Conservation (phyloP, 2,888 invertebrate genomes). For the Trachelus iudaicus region DNA sequence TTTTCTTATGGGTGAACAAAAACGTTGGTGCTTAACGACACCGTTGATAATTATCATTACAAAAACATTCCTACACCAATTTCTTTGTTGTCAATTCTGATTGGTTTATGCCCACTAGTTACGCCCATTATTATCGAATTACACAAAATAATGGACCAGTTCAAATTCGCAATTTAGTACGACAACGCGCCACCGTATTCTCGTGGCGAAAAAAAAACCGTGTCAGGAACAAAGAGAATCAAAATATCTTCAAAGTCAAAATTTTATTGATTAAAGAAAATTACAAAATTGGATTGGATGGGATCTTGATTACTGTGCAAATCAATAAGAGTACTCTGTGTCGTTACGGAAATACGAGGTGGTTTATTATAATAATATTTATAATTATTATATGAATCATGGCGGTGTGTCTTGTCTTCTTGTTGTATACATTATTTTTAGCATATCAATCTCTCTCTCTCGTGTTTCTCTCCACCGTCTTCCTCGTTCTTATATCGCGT, state of each 20-base stretch:
- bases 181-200: background rate
- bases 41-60: background rate
- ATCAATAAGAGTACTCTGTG: background rate
- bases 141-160: background rate
- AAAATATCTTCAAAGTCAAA: background rate
- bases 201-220: background rate
- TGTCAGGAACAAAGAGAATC: background rate
- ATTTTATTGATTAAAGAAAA: background rate
- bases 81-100: background rate
- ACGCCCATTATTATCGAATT: background rate
- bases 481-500: constrained; percentile 14
- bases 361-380: constrained; percentile 65
- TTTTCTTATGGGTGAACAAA: background rate
- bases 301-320: background rate
- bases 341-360: constrained; percentile 64
- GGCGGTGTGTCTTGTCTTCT: constrained; percentile 42
- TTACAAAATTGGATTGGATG: background rate
- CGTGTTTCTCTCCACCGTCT: constrained; percentile 18
- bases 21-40: background rate
- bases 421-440: constrained; percentile 29
- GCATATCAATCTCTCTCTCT: constrained; percentile 21
- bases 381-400: constrained; percentile 58
- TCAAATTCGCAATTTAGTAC: background rate
- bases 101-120: background rate
- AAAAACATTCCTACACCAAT: background rate